phyloP scores from a whole-genome alignment of 2,888 invertebrate species.

The Tetramorium bicarinatum region DNA sequence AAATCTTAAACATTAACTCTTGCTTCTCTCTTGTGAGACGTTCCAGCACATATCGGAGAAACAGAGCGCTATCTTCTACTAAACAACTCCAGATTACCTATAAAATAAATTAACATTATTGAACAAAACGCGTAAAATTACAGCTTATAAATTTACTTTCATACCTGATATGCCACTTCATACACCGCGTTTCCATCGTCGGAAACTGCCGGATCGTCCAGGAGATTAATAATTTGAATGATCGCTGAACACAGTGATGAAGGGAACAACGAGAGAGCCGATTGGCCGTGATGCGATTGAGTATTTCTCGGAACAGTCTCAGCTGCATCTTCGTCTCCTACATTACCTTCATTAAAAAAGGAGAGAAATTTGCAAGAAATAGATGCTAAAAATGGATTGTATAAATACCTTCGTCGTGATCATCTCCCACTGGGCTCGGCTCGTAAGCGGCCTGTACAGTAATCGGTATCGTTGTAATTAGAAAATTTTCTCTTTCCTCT shows the following conservation, averaged over 20 bases:
- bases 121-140: not conserved
- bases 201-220: conserved; percentile 98
- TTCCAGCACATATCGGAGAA: conserved; percentile 98
- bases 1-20: conserved; percentile 96
- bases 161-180: conserved; percentile 97
- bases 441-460: conserved; percentile 98
- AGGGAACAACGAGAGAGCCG: conserved; percentile 98
- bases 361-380: not conserved
- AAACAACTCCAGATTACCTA: conserved; percentile 98
- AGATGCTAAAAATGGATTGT: not conserved
- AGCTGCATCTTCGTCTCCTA: conserved; percentile 87
- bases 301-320: conserved; percentile 90
- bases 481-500: conserved; percentile 97
- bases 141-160: not conserved
- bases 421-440: conserved; percentile 94
- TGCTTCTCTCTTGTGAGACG: conserved; percentile 97
- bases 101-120: conserved; percentile 7
- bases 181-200: conserved; percentile 98
- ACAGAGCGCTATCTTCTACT: conserved; percentile 98
- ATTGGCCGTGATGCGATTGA: conserved; percentile 93
- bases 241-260: conserved; percentile 98
- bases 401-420: conserved; percentile 92
- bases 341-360: conserved; percentile 54
- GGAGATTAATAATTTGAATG: conserved; percentile 96
- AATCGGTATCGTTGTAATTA: conserved; percentile 98